Evolutionary conservation across 2,113 vertebrate species (phyloP), one percentile per base, ranked within the genome.

Genomic region (Lepus americanus): DNA sequence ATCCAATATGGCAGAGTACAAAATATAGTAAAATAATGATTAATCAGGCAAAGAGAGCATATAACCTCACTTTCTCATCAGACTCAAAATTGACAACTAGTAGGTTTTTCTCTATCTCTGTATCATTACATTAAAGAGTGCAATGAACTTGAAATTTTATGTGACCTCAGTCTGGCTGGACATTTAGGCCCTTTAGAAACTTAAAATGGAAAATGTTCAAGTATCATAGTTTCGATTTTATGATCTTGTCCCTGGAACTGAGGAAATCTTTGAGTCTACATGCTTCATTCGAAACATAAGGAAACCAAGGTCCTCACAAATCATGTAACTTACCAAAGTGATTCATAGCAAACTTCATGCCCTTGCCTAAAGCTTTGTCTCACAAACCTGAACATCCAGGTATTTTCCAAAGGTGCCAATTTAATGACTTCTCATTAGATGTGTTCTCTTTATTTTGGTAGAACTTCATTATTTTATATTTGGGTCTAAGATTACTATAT

Each of bases 201-300:
- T 64, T 29, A 12, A 90, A 78, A 2, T 39, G 3, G 9, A 55
- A 72, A 83, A 67, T 69, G 10, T 74, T 79, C 27, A 92, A 70
- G 1, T 10, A 36, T 78, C 39, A 33, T 19, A 23, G 23, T 36
- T 88, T 90, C 20, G 55, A 10, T 33, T 16, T 82, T 17, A 27
- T 16, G 3, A 4, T 82, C 33, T 53, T 22, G 0, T n/a, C 17
- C 64, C 23, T n/a, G 31, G 19, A 31, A 73, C 1, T 20, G 27
- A 53, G 8, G 14, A 95, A 93, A 36, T 73, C 1, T 53, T 53
- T 51, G 39, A 51, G 23, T 66, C 36, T 11, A 36, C 3, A 33
- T 12, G 13, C 1, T 22, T 94, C 19, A 67, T 31, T 88, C 97
- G 93, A 51, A 25, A 92, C 23, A 78, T 83, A 22, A 86, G 89